Base-by-base conservation (phyloP, 2,888 invertebrate species). In the Yponomeuta cagnagella region DNA sequence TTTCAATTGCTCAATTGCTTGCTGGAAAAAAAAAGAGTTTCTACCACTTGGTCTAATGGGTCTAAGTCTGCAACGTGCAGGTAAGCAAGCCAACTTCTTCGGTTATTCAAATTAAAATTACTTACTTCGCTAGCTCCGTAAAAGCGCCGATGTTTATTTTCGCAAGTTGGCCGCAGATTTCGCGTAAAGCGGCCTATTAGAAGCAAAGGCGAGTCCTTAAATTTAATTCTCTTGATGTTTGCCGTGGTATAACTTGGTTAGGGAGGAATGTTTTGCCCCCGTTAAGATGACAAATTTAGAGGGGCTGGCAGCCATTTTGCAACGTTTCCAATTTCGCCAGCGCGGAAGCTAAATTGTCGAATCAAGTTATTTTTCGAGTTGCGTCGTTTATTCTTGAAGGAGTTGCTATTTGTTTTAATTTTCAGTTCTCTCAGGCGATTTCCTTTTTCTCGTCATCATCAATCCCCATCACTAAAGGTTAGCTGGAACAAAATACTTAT, bases 251-350 rank as follows among this genome's bases (percentile, higher is more conserved):
- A 82, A 81, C 83, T 83, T 82, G 81, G 78, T 80, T 77, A 76
- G 74, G 73, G 76, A 77, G 73, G 75, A 79, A 77, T 79, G 78
- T 79, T 79, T 75, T 75, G 76, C 74, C 75, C 76, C 81, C 77
- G 78, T 82, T 80, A 79, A 79, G 73, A 79, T 82, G 80, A 82
- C 78, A 81, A 82, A 82, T 79, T 79, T 78, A 76, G 75, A 74
- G 73, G 72, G 75, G 77, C 74, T 58, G 74, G 78, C 76, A 74
- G 68, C 68, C 65, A 65, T 30, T 30, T 33, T 33, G 65, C 31
- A 58, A 65, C 65, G 30, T 65, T 65, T 65, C 33, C 65, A 65
- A 65, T 65, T 65, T 65, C 65, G 65, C 65, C 33, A 10, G 33
- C 65, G 65, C 52, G 12, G 52, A 58, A 58, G 52, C 52, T 58